Evolutionary conservation across 2,888 invertebrate genomes (phyloP).

Genomic region (Rosalia funebris): DNA sequence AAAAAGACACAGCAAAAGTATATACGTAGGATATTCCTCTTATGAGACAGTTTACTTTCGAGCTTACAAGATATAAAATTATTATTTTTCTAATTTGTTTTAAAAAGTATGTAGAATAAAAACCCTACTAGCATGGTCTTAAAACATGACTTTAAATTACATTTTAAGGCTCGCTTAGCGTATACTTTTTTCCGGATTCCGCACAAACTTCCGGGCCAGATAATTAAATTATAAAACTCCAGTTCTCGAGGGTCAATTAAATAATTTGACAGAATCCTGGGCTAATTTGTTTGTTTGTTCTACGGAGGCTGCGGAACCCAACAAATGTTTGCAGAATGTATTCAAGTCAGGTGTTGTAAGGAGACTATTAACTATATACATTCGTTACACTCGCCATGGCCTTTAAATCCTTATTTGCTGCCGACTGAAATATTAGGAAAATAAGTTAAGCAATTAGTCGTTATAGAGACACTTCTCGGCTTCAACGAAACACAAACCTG

Average conservation of each 20-base stretch:
- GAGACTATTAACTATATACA: constrained; percentile 2
- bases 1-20: no score
- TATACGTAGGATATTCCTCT: no score
- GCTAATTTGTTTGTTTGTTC: constrained; percentile 26
- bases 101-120: no score
- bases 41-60: no score
- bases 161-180: background rate
- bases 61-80: no score
- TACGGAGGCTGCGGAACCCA: background rate
- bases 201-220: background rate
- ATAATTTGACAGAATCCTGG: constrained; percentile 22
- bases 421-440: constrained; percentile 21
- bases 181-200: background rate
- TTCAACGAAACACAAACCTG: constrained; percentile 31
- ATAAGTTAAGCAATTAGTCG: constrained; percentile 30
- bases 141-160: background rate
- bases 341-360: constrained; percentile 22
- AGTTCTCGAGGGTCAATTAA: constrained; percentile 14
- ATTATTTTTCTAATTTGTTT: no score
- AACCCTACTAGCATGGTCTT: no score
- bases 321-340: constrained; percentile 10
- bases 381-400: background rate
- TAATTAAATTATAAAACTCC: constrained; percentile 20
- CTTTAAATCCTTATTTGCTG: background rate
- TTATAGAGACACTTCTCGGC: constrained; percentile 30